Evolutionary conservation across 2,113 vertebrate genomes (phyloP), one percentile per base, ranked within the genome.

Genomic region (Tauraco erythrolophus): DNA sequence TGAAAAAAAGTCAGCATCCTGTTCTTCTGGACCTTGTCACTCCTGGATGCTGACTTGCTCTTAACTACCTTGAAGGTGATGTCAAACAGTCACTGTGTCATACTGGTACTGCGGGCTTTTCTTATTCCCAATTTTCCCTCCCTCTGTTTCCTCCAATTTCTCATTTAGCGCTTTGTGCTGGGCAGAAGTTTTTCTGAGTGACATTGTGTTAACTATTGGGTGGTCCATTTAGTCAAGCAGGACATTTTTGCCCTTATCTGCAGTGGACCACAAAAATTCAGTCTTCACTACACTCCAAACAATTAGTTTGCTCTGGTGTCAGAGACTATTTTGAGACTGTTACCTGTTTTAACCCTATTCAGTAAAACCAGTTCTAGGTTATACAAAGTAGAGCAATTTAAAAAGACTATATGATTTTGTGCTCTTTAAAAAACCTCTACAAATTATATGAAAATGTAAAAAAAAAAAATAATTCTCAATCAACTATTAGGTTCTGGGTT

Each of bases 381-480:
- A 10, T 84, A 65, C 13, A 45, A 66, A 57, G 7, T 74, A 22
- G 10, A 70, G 12, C 14, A 70, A 35, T 77, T 68, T 43, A 72
- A 86, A 62, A 75, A 45, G n/a, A 15, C 15, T 61, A 7, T 61
- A 7, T 51, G 4, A 19, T 2, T 78, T 51, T 21, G 8, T 45
- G 45, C 10, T 62, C 54, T 60, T 11, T 71, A 25, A 48, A 80
- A 57, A 48, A 3, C 5, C 9, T 56, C 22, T 50, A 14, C 13
- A 46, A 80, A 58, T 46, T 0, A 35, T 58, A 41, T 16, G 10
- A 41, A 92, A 77, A 7, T 0, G 0, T 62, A 30, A 33, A 24
- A 72, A 54, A 51, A 7, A 4, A 1, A 72, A 54, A 51, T 7
- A 4, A 1, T 70, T 70, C 33, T 24, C 4, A 13, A 0, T 64